Evolutionary conservation across 2,888 invertebrate species (phyloP).

Genomic region (Epinotia brunnichana): DNA sequence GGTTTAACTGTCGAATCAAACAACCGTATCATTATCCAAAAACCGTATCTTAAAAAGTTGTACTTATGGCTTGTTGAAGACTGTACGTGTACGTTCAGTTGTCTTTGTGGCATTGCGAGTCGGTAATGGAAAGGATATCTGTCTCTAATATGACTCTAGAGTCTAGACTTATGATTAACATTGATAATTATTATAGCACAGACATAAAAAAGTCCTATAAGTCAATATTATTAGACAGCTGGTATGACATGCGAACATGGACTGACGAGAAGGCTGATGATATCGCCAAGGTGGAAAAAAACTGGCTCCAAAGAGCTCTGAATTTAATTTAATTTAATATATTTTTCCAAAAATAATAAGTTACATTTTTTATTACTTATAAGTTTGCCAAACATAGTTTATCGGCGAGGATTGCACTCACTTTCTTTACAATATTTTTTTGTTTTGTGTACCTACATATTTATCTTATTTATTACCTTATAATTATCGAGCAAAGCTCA

Average conservation of each 20-base stretch:
- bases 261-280: not conserved
- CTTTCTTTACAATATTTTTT: too few species aligned
- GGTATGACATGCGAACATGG: not conserved
- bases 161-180: not conserved
- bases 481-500: too few species aligned
- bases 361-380: too few species aligned
- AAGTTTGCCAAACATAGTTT: too few species aligned
- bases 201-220: not conserved
- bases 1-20: slow-evolving; percentile 15
- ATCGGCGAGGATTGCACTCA: too few species aligned
- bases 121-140: not conserved
- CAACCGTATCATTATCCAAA: slow-evolving; percentile 8
- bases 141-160: not conserved
- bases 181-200: not conserved
- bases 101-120: not conserved
- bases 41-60: not conserved
- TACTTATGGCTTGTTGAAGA: not conserved
- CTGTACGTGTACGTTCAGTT: not conserved
- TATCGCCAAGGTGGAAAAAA: too few species aligned
- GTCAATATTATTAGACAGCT: not conserved
- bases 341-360: too few species aligned
- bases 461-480: too few species aligned
- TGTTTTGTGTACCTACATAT: too few species aligned
- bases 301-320: too few species aligned
- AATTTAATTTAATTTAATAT: too few species aligned